phyloP scores from a whole-genome alignment of 2,888 invertebrate genomes.

The Pelosia muscerda region DNA sequence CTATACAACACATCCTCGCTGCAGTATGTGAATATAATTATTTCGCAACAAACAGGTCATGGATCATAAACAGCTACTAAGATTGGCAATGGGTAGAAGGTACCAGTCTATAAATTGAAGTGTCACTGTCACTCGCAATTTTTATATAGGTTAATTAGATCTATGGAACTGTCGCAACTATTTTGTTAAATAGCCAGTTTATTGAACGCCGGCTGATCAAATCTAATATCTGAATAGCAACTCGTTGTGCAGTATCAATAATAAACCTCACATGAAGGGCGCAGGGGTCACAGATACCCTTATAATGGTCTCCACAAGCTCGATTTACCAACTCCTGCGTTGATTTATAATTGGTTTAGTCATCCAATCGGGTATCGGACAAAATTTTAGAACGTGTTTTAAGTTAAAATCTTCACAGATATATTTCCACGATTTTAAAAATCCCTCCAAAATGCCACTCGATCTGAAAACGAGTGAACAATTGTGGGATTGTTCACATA shows the following conservation, averaged over 20 bases:
- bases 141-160: constrained; percentile 1
- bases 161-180: neutral
- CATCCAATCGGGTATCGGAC: too few relatives aligned
- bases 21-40: neutral
- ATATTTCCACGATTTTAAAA: too few relatives aligned
- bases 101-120: constrained; percentile 8
- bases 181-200: neutral
- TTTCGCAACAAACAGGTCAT: neutral
- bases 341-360: too few relatives aligned
- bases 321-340: too few relatives aligned
- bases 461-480: too few relatives aligned
- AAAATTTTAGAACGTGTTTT: too few relatives aligned
- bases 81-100: constrained; percentile 6
- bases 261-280: neutral
- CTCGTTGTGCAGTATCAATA: neutral
- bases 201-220: neutral
- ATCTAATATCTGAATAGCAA: neutral
- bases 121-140: constrained; percentile 10
- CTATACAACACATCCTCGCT: neutral
- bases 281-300: neutral
- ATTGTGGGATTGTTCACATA: too few relatives aligned
- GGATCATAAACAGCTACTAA: neutral
- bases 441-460: too few relatives aligned
- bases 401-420: too few relatives aligned
- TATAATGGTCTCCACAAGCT: neutral